phyloP scores from a whole-genome alignment of 2,888 invertebrate species.

The Rhingia campestris region DNA sequence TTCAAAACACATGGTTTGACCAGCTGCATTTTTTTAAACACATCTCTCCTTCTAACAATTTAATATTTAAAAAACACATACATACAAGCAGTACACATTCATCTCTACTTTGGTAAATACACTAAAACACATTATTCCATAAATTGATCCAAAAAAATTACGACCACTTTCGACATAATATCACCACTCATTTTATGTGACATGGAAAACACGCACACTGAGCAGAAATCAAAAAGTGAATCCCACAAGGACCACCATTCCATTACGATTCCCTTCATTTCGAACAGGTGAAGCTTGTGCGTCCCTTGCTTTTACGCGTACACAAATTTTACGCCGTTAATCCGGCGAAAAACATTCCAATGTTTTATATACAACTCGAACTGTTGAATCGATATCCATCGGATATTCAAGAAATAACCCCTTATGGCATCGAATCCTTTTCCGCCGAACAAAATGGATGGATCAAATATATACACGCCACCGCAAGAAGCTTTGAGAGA shows the following conservation, averaged over 20 bases:
- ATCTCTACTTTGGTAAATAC: too few relatives aligned
- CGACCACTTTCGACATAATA: background rate
- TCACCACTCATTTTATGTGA: background rate
- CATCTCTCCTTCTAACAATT: too few relatives aligned
- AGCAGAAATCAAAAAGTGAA: constrained; percentile 42
- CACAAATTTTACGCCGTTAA: constrained; percentile 61
- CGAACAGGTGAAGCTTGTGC: constrained; percentile 39
- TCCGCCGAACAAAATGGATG: constrained; percentile 33
- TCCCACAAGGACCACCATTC: constrained; percentile 23
- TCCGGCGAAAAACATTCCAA: constrained; percentile 64
- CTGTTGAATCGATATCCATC: constrained; percentile 58
- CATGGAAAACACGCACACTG: background rate
- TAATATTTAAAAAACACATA: too few relatives aligned
- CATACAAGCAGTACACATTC: too few relatives aligned
- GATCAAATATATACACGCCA: constrained; percentile 59
- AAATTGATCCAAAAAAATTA: background rate
- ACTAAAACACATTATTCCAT: background rate
- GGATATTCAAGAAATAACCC: constrained; percentile 26
- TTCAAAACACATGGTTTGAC: too few relatives aligned
- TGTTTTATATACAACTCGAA: constrained; percentile 17
- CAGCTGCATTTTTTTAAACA: too few relatives aligned
- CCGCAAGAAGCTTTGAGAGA: constrained; percentile 50
- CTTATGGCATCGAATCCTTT: constrained; percentile 29
- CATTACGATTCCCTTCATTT: constrained; percentile 9
- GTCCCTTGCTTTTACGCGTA: constrained; percentile 19